Base-by-base conservation (phyloP, 2,888 invertebrate genomes). In the Adelphocoris suturalis region DNA sequence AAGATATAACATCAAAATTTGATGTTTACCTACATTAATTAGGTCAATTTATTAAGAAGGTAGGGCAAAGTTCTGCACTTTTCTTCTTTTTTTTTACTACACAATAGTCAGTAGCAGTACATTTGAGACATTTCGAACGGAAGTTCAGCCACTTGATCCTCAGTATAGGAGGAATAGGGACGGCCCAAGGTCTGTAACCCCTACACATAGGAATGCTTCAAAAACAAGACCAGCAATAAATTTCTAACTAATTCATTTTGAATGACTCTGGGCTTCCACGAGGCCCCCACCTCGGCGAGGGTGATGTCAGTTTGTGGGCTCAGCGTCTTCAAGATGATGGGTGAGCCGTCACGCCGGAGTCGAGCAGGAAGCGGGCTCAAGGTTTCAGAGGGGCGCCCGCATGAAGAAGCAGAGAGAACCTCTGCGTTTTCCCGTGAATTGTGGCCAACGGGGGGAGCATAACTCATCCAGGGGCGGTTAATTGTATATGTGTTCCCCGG, bases 371-470 rank as follows among this genome's bases (percentile, higher is more conserved):
- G 46, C 37, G 78, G 19, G 78, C 78, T 46, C 46, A 13, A 75
- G 75, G 75, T 11, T 47, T n/a, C 9, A 28, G 78, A 57, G 57
- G 61, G 61, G 52, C 9, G 52, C 85, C 85, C 85, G 85, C 85
- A 85, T 85, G 28, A 48, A n/a, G 46, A 80, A 37, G n/a, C 81
- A 11, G 27, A 37, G 82, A 82, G 28, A 85, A n/a, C 85, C 85
- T 61, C 85, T 57, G 57, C 55, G 85, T 57, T 85, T 68, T 57
- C 85, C 57, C n/a, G 27, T 85, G 85, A 85, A 85, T 85, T 85
- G 85, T 85, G 85, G 85, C 37, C 61, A 61, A 85, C 27, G 55
- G 16, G 61, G 37, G n/a, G 55, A 37, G 57, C 85, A 85, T 85
- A 61, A 85, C 85, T 85, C 85, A 85, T 85, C 85, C 28, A 9